Percentiles rank a stretch among this genome's conserved stretches.
Evolutionary conservation across 2,797 vertebrate genomes (phyloP).

Genomic region (Acrocephalus scirpaceus): DNA sequence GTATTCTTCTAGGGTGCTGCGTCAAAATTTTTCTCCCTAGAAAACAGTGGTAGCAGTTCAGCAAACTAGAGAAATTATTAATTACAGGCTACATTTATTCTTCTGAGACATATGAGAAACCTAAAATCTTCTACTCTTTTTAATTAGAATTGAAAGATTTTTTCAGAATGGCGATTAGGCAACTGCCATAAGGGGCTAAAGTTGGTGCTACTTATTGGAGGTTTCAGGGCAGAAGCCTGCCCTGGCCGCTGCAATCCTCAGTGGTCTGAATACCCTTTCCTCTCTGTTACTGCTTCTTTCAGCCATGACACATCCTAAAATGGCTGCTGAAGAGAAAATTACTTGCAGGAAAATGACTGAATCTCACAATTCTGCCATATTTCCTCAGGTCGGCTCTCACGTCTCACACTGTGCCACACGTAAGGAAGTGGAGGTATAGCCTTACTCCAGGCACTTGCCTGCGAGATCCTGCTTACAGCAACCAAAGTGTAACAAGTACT

Average conservation of each 20-base stretch:
- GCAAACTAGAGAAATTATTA: not conserved
- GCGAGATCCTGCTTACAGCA: not conserved
- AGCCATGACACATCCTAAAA: not conserved
- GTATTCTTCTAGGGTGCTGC: not conserved
- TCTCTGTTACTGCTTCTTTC: not conserved
- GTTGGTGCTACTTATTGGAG: not conserved
- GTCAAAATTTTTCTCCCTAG: not conserved
- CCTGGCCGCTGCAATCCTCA: not conserved
- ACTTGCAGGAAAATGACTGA: not conserved
- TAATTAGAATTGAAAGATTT: not conserved
- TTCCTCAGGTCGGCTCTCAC: not conserved
- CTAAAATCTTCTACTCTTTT: not conserved
- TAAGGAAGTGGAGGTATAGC: not conserved
- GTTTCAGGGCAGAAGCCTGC: not conserved
- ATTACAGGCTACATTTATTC: not conserved
- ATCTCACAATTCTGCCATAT: not conserved
- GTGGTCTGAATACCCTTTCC: not conserved
- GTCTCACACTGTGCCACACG: accelerated
- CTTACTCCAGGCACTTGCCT: not conserved
- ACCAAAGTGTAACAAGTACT: accelerated
- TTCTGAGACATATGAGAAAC: not conserved
- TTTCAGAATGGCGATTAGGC: not conserved
- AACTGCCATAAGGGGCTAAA: not conserved
- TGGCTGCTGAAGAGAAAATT: not conserved
- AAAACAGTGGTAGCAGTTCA: not conserved